These are phyloP conservation scores for Tenthredo scrophulariae DNA, from an alignment of 2,888 invertebrate species.

Conservation along the genomic window DNA sequence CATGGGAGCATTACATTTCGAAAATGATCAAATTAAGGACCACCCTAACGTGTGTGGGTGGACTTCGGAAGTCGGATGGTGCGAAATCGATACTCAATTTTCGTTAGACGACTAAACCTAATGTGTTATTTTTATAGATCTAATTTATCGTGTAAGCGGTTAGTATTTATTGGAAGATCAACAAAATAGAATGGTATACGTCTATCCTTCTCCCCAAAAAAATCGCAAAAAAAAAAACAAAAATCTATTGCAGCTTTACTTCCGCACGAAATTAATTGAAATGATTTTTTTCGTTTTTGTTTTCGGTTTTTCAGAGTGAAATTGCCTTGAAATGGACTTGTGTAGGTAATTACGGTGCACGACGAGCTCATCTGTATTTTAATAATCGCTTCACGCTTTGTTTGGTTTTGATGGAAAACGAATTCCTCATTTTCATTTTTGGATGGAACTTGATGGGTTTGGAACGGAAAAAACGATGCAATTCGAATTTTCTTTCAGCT, in stretches of 20 bases:
- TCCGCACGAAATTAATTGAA: neutral
- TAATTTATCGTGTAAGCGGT: neutral
- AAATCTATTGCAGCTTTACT: neutral
- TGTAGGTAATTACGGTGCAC: too few species aligned
- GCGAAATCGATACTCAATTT: constrained; percentile 9
- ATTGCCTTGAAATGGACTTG: neutral
- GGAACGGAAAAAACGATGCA: neutral
- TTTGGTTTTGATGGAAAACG: neutral
- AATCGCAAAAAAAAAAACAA: neutral
- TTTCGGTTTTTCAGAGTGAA: neutral
- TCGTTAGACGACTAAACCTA: neutral
- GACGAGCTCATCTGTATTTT: too few species aligned
- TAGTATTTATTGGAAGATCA: neutral
- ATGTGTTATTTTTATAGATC: neutral
- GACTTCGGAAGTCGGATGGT: neutral
- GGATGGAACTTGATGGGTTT: neutral
- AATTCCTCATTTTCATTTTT: neutral
- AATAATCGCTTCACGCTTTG: neutral
- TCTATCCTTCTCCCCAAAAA: neutral
- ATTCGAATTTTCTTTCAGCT: neutral
- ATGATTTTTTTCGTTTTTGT: neutral
- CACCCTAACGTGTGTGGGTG: neutral
- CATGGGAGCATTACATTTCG: too few species aligned
- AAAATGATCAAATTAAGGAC: too few species aligned
- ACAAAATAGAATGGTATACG: neutral